Percentiles rank a stretch among this genome's conserved stretches.
Evolutionary conservation across 2,113 vertebrate species (phyloP).

Genomic region (Gyps fulvus): DNA sequence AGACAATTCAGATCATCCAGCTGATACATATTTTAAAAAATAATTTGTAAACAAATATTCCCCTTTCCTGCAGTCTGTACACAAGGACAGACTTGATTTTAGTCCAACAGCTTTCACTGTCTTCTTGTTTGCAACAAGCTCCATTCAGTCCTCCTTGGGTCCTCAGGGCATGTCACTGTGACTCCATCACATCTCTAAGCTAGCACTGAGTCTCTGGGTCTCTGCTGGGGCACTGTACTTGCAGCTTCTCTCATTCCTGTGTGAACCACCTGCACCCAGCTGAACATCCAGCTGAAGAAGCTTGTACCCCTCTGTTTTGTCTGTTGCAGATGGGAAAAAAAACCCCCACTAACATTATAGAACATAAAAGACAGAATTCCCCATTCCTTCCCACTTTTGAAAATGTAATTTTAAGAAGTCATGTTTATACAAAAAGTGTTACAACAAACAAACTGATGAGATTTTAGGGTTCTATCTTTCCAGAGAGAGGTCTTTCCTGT

Average conservation of each 20-base stretch:
- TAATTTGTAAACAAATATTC: not conserved
- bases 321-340: not conserved
- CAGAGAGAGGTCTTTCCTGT: not conserved
- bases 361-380: fast-evolving
- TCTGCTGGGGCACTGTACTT: not conserved
- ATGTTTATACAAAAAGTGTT: not conserved
- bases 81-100: not conserved
- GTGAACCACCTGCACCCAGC: not conserved
- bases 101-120: not conserved
- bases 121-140: not conserved
- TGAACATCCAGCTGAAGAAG: not conserved
- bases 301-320: not conserved
- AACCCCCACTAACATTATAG: not conserved
- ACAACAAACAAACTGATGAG: not conserved
- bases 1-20: not conserved
- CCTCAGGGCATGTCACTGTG: not conserved
- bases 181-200: not conserved
- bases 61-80: not conserved
- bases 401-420: not conserved
- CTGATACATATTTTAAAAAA: not conserved
- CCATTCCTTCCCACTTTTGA: not conserved
- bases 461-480: not conserved
- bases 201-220: not conserved
- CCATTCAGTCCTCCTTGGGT: not conserved
- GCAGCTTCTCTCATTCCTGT: not conserved